Evolutionary conservation across 2,888 invertebrate species (phyloP), one percentile per base, ranked within the genome.

Genomic region (Hoplodrina blanda): DNA sequence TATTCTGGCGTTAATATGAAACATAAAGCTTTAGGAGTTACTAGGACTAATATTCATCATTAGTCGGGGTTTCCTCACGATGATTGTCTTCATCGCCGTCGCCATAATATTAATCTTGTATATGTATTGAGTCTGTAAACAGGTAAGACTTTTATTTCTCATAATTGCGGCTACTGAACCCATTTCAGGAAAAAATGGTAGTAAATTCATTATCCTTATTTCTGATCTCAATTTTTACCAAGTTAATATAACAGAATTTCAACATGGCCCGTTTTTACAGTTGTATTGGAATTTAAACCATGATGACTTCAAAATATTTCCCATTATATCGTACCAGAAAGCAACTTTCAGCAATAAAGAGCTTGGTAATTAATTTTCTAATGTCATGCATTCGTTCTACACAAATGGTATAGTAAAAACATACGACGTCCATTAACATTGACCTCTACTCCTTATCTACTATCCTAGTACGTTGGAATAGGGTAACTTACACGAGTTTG

Each of bases 401-500:
- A 41, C 5, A 77, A 78, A 74, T 44, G 11, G 11, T 17, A 5
- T 61, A 46, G 49, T 65, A 79, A 72, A 57, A 61, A 3, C n/a
- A 41, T 56, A 64, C 52, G 41, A 53, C 17, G 30, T 49, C 65
- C 52, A 73, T 60, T 46, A 53, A 25, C 53, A 53, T 54, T 61
- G 46, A 68, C 76, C 69, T 76, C 46, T 33, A 46, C 44, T n/a
- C 15, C 6, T 10, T 25, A 20, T 19, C 25, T 56, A n/a, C 25
- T 41, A 10, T 11, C 54, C 46, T 50, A 37, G 49, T 49, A 57
- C 44, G 33, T 53, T 30, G 0, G 15, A 49, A 53, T 13, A 44
- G 41, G 77, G 13, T 52, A 53, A 49, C 19, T 44, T 59, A 59
- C 53, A 80, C 62, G 80, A 55, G 67, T 55, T 62, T 62, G 19